Percentiles rank a stretch among this genome's conserved stretches.
phyloP scores from a whole-genome alignment of 2,888 invertebrate genomes.

The Parnassius orleans region DNA sequence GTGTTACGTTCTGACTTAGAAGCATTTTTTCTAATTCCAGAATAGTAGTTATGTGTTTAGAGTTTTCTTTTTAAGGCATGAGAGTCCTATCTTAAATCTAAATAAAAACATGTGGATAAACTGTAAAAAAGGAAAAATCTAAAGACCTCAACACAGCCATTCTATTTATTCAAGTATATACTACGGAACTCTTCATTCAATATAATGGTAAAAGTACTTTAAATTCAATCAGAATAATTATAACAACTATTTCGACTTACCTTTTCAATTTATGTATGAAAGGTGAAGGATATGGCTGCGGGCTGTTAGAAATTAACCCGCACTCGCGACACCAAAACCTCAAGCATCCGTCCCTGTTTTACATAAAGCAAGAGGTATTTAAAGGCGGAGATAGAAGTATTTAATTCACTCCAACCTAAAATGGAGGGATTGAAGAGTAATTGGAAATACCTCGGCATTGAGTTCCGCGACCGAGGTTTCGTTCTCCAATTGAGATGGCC shows the following conservation, averaged over 20 bases:
- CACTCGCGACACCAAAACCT: not conserved
- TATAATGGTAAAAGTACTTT: not conserved
- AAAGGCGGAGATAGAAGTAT: slow-evolving; percentile 56
- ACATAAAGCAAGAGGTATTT: not conserved
- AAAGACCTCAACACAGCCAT: no score
- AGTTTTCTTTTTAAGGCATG: no score
- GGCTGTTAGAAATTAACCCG: slow-evolving; percentile 74
- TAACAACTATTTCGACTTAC: slow-evolving; percentile 14
- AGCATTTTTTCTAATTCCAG: no score
- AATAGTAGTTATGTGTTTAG: no score
- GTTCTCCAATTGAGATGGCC: slow-evolving; percentile 55
- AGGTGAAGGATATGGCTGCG: slow-evolving; percentile 57
- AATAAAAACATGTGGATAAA: no score
- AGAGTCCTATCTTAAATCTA: no score
- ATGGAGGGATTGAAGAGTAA: slow-evolving; percentile 78
- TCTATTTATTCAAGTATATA: not conserved
- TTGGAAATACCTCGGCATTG: slow-evolving; percentile 79
- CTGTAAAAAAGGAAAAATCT: no score
- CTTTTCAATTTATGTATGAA: slow-evolving; percentile 30
- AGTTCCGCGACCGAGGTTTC: slow-evolving; percentile 64
- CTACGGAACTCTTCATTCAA: not conserved
- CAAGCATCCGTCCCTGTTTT: slow-evolving; percentile 7
- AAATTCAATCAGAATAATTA: not conserved
- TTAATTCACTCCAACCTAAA: slow-evolving; percentile 58
- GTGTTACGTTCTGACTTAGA: no score